A percentile compares a stretch with the other conserved stretches of the same genome.
These are phyloP conservation scores for Hypena proboscidalis DNA, from an alignment of 2,888 invertebrate genomes.

Conservation along the genomic window DNA sequence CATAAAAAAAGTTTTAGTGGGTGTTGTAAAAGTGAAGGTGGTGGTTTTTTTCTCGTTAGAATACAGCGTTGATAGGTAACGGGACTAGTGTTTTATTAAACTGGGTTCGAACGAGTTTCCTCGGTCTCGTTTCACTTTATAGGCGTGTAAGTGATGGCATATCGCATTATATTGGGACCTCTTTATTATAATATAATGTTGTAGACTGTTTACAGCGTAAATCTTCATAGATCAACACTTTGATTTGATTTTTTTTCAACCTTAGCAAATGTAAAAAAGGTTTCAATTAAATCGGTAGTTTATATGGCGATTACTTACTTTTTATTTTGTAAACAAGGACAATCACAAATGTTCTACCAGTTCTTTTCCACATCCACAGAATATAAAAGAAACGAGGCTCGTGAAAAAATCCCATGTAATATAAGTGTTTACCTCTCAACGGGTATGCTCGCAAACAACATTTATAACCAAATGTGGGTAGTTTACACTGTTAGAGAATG, in stretches of 20 bases:
- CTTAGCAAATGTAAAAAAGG: too few species aligned
- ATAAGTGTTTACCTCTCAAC: slow-evolving; percentile 44
- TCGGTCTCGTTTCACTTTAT: slow-evolving; percentile 11
- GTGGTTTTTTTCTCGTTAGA: slow-evolving; percentile 57
- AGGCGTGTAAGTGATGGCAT: background rate
- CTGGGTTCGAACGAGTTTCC: slow-evolving; percentile 20
- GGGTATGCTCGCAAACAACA: slow-evolving; percentile 55
- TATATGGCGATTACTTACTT: too few species aligned
- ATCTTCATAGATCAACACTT: slow-evolving; percentile 7
- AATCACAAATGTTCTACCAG: too few species aligned
- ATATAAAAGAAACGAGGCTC: slow-evolving; percentile 6
- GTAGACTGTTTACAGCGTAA: background rate
- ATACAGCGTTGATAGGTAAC: slow-evolving; percentile 63
- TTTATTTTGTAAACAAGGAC: too few species aligned
- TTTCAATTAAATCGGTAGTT: too few species aligned
- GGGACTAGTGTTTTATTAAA: slow-evolving; percentile 44
- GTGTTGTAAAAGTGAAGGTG: slow-evolving; percentile 70
- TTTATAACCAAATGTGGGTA: slow-evolving; percentile 74
- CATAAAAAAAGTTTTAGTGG: slow-evolving; percentile 78
- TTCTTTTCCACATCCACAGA: background rate
- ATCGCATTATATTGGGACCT: background rate
- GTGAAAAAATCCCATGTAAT: slow-evolving; percentile 39
- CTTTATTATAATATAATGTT: background rate
- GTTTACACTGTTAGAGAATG: slow-evolving; percentile 72
- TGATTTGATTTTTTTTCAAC: too few species aligned